These are phyloP conservation scores for Gymnobelideus leadbeateri DNA, from an alignment of 2,113 vertebrate species.

Conservation along the genomic window DNA sequence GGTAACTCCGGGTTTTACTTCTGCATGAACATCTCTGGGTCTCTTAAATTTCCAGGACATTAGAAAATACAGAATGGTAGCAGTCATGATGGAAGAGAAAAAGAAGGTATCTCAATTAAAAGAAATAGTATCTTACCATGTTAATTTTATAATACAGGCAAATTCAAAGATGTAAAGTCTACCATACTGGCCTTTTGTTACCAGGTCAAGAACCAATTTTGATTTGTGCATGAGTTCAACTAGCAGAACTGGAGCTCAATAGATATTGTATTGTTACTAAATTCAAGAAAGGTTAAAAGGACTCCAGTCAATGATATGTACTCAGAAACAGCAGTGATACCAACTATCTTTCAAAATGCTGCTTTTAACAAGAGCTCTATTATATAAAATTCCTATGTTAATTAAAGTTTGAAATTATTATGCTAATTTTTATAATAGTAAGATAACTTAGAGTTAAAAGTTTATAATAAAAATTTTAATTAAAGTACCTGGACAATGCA, in stretches of 20 bases:
- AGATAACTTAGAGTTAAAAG: neutral
- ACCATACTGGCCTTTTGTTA: neutral
- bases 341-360: neutral
- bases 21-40: neutral
- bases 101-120: neutral
- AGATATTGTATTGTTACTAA: neutral
- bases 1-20: neutral
- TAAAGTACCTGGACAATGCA: neutral
- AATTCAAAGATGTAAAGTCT: neutral
- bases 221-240: neutral
- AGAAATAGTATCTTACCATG: neutral
- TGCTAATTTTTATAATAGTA: neutral
- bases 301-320: neutral
- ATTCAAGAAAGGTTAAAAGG: neutral
- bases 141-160: neutral
- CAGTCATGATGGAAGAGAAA: neutral
- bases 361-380: neutral
- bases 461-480: neutral
- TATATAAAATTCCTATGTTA: neutral
- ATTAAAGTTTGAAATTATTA: neutral
- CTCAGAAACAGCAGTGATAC: neutral
- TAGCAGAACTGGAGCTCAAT: neutral
- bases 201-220: neutral
- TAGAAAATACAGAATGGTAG: neutral
- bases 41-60: neutral